Evolutionary conservation across 1,140 invertebrate genomes (phyloP).

Genomic region (Tetramorium alpestre): DNA sequence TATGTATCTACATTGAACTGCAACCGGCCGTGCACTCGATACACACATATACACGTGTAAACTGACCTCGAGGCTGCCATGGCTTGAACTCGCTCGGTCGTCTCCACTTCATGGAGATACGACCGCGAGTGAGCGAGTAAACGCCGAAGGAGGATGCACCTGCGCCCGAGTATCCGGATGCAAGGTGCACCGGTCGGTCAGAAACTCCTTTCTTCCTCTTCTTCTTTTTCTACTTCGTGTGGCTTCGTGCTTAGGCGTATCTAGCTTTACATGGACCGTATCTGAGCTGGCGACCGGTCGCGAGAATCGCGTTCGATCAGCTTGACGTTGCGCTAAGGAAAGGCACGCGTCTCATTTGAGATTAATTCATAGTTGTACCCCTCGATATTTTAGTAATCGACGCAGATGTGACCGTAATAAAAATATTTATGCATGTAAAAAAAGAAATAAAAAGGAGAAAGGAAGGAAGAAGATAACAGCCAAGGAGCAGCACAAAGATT

Average conservation of each 20-base stretch:
- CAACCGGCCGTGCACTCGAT: conserved; percentile 20
- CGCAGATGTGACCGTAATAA: not conserved
- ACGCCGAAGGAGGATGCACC: conserved; percentile 50
- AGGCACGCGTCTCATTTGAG: not conserved
- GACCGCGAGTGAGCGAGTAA: conserved; percentile 22
- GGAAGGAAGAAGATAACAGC: not conserved
- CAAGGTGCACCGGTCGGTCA: conserved; percentile 44
- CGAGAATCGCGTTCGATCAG: conserved; percentile 8
- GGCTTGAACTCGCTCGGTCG: conserved; percentile 29
- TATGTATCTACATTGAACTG: conserved; percentile 63
- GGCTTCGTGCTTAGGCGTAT: conserved; percentile 3
- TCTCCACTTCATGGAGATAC: conserved; percentile 39
- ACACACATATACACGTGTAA: conserved; percentile 53
- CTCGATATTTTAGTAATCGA: not conserved
- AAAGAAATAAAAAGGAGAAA: not conserved
- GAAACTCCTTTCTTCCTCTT: conserved; percentile 40
- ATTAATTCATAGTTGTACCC: not conserved
- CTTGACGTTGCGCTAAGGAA: not conserved
- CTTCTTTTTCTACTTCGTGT: not conserved
- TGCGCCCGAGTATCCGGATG: conserved; percentile 58
- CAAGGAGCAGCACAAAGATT: not conserved
- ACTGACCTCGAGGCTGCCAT: conserved; percentile 60
- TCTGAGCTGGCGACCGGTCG: not conserved
- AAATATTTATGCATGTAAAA: not conserved
- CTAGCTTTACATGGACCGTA: conserved; percentile 30